Base-by-base conservation (phyloP, 1,140 invertebrate genomes). In the Leptestheria dahalacensis region DNA sequence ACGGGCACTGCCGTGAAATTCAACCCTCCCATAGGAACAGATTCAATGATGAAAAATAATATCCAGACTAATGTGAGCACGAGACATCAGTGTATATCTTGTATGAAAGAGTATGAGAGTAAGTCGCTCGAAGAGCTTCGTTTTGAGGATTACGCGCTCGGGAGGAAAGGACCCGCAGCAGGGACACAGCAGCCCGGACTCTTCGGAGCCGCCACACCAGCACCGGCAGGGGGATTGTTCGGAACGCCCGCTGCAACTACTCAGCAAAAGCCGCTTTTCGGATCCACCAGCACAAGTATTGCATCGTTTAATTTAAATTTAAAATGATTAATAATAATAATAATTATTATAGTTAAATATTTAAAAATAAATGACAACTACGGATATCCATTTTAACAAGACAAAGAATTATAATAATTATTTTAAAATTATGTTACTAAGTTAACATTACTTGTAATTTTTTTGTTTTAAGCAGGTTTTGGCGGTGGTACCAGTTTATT, bases 81-180 rank as follows among this genome's bases (percentile, higher is more conserved):
- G 1, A 81, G 87, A 65, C 91, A 96, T 71, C 88, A 95, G 69
- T 96, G 91, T 69, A 97, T 97, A 47, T 93, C 90, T 3, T 89
- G 86, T 61, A 97, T 97, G 94, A 95, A 97, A 75, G 92, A 97
- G 68, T 97, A 97, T 73, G 92, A 97, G 68, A 74, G 68, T 23
- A 97, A 97, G 75, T 93, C 89, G 1, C 71, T 97, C 24, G 93
- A 97, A 73, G 94, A 98, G 72, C 71, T 99, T 1, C 77, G 94
- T 51, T 73, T 88, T 24, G 94, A 98, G 73, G 95, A 99, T 75
- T 98, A 98, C 73, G 70, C 78, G 33, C 86, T 86, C 11, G 88
- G 88, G 57, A 74, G 92, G 11, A 97, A 96, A 77, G 89, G 88
- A 33, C 73, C 74, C 3, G 48, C 33, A 3, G 18, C 53, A 18